Percentiles rank a stretch among this genome's conserved stretches.
Conservation (phyloP, 2,797 vertebrate species). For the Sardinella longiceps region DNA sequence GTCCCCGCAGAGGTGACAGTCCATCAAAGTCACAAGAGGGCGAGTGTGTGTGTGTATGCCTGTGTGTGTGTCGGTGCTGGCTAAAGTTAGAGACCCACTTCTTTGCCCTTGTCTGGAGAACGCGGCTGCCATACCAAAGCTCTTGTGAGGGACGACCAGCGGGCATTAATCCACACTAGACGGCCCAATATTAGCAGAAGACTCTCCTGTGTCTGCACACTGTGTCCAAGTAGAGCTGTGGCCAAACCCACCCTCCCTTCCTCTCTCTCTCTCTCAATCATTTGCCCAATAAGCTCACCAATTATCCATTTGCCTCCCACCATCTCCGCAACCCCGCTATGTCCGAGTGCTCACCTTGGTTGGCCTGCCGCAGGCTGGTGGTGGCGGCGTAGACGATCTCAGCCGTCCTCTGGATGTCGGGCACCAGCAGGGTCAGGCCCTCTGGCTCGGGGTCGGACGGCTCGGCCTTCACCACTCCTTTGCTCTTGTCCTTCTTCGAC, state of each 20-base stretch:
- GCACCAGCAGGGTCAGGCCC: conserved; percentile 94
- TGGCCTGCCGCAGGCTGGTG: conserved; percentile 90
- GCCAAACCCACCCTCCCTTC: too few relatives aligned
- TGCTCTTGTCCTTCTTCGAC: conserved; percentile 98
- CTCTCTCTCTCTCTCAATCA: neutral
- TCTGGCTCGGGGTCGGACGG: conserved; percentile 92
- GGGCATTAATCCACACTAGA: neutral
- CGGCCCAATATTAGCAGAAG: too few relatives aligned
- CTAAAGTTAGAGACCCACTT: conserved; percentile 56
- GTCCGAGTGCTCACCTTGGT: conserved; percentile 80
- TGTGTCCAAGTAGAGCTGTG: neutral
- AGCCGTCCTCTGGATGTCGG: conserved; percentile 96
- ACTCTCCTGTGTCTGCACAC: neutral
- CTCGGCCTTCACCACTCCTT: conserved; percentile 91
- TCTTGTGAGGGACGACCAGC: neutral
- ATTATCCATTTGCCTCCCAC: neutral
- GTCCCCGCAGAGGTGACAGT: neutral
- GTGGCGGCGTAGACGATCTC: conserved; percentile 95
- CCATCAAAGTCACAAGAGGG: neutral
- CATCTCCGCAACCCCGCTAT: neutral
- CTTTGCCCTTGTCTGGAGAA: conserved; percentile 48
- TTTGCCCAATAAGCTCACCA: neutral
- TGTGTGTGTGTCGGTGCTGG: neutral
- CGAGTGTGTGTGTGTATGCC: neutral
- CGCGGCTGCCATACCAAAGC: neutral